Conservation (phyloP, 2,113 vertebrate genomes). For the Chloropsis hardwickii region DNA sequence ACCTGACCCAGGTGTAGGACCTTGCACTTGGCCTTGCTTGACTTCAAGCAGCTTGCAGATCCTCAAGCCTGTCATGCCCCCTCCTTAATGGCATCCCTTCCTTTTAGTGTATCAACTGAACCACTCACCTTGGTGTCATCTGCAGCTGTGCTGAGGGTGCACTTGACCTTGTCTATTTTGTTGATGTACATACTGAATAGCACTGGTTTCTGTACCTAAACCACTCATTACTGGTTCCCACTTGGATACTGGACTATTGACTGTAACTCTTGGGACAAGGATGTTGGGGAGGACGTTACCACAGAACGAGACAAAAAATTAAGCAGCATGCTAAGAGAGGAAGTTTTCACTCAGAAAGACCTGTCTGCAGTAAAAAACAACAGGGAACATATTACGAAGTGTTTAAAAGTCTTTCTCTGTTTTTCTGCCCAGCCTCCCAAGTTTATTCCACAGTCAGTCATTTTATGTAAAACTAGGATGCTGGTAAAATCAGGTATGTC, state of each 20-base stretch:
- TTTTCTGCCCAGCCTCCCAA: background rate
- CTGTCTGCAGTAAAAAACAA: background rate
- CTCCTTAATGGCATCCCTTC: background rate
- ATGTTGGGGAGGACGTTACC: background rate
- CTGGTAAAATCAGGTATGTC: background rate
- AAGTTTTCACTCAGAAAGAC: background rate
- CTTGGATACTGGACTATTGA: background rate
- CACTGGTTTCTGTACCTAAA: background rate
- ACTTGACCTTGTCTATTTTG: background rate
- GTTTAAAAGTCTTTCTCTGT: background rate
- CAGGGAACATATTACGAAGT: background rate
- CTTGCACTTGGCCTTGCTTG: background rate
- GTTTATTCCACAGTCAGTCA: background rate
- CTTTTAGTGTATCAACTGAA: background rate
- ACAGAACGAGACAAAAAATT: background rate
- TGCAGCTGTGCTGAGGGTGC: background rate
- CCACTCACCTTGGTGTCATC: background rate
- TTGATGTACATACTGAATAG: background rate
- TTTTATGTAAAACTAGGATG: background rate
- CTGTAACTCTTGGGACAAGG: background rate
- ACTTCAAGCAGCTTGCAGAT: background rate
- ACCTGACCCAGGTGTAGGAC: background rate
- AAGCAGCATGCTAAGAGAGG: background rate
- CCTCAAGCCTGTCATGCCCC: background rate
- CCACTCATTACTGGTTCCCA: background rate